Conservation (phyloP, 2,113 vertebrate genomes). For the Seriola quinqueradiata region DNA sequence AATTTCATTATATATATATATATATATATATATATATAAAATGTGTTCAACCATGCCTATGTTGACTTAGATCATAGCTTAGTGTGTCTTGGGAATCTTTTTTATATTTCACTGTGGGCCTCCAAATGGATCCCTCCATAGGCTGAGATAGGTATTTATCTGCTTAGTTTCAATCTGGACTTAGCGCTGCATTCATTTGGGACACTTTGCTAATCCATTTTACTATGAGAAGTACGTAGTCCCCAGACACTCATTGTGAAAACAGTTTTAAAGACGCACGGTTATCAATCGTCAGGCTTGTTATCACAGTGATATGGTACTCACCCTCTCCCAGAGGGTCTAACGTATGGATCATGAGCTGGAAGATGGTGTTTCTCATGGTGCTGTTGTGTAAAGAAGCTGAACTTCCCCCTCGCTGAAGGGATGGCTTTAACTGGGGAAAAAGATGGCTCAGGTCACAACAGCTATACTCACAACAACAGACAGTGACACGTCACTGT, state of each 20-base stretch:
- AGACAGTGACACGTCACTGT: constrained; percentile 9
- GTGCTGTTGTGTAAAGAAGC: constrained; percentile 96
- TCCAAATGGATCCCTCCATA: constrained; percentile 75
- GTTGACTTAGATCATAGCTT: not conserved
- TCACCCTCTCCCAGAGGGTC: constrained; percentile 94
- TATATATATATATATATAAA: not conserved
- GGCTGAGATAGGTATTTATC: constrained; percentile 83
- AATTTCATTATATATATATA: not conserved
- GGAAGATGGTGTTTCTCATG: constrained; percentile 93
- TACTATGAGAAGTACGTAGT: constrained; percentile 82
- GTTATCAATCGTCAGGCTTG: not conserved
- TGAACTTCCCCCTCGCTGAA: constrained; percentile 91
- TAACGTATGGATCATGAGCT: constrained; percentile 95
- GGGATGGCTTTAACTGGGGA: constrained; percentile 84
- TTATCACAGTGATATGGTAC: constrained; percentile 48
- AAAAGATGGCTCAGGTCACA: constrained; percentile 57
- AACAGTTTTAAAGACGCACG: constrained; percentile 19
- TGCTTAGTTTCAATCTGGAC: constrained; percentile 90
- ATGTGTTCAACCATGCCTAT: not conserved
- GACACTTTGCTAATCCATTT: constrained; percentile 88
- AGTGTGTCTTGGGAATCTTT: constrained; percentile 3
- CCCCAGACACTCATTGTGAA: constrained; percentile 44
- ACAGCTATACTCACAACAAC: constrained; percentile 24
- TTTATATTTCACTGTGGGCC: constrained; percentile 26
- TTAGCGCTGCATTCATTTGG: constrained; percentile 83